These are phyloP conservation scores for Carpatolechia fugitivella DNA, from an alignment of 2,888 invertebrate genomes.

Conservation along the genomic window DNA sequence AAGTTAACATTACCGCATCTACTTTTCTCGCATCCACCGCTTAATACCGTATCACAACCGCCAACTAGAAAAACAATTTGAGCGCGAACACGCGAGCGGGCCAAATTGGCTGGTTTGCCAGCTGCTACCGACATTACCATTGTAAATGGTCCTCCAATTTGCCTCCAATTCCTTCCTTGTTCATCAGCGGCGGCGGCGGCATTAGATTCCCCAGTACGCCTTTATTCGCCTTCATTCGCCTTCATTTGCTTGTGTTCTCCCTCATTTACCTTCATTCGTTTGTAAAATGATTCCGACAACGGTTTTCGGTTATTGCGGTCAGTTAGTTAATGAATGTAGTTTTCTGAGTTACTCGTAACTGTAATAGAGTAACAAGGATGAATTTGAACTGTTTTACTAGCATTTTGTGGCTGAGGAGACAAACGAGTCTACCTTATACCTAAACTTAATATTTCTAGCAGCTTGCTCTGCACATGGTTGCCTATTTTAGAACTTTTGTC, in stretches of 20 bases:
- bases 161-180: slow-evolving; percentile 48
- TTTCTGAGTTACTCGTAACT: background rate
- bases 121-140: slow-evolving; percentile 11
- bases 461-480: no score
- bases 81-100: slow-evolving; percentile 8
- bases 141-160: slow-evolving; percentile 55
- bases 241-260: background rate
- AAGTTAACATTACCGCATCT: background rate
- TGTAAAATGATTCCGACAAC: slow-evolving; percentile 26
- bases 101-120: slow-evolving; percentile 5
- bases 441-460: no score
- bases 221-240: background rate
- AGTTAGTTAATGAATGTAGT: slow-evolving; percentile 23
- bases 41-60: slow-evolving; percentile 1
- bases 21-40: background rate
- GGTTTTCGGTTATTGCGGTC: slow-evolving; percentile 40
- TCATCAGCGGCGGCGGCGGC: slow-evolving; percentile 31
- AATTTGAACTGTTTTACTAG: background rate
- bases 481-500: no score
- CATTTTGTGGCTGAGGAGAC: background rate
- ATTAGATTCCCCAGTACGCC: background rate
- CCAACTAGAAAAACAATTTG: slow-evolving; percentile 15
- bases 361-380: background rate
- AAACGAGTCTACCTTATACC: no score
- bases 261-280: slow-evolving; percentile 2